Conservation (phyloP, 2,113 vertebrate species). For the Cairina moschata region DNA sequence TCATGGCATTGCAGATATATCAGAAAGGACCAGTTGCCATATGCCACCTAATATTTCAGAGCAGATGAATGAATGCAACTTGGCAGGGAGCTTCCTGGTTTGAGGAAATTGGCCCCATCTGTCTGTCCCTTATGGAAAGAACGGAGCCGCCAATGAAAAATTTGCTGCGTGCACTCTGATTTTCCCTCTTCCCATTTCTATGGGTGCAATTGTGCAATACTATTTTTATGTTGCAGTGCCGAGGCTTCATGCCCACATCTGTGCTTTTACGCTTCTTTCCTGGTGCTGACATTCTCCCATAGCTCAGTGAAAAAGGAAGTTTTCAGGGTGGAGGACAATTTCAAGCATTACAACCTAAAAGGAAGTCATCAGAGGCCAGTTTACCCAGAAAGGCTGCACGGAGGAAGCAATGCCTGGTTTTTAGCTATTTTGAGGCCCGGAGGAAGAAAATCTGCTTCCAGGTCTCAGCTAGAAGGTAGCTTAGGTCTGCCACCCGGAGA, state of each 20-base stretch:
- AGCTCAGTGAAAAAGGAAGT: neutral
- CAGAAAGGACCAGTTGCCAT: neutral
- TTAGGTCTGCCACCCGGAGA: neutral
- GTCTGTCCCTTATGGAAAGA: constrained; percentile 36
- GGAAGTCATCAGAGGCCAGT: neutral
- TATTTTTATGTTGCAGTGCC: neutral
- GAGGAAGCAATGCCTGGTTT: neutral
- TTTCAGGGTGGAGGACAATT: neutral
- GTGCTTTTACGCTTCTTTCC: neutral
- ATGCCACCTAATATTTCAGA: neutral
- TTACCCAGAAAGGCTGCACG: neutral
- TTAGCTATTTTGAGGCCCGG: neutral
- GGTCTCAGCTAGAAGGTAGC: neutral
- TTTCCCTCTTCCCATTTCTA: constrained; percentile 31
- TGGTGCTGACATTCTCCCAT: neutral
- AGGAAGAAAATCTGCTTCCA: neutral
- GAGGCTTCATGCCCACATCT: neutral
- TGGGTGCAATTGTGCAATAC: neutral
- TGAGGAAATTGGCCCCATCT: constrained; percentile 54
- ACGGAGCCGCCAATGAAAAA: constrained; percentile 25
- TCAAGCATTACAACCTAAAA: neutral
- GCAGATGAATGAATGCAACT: constrained; percentile 39
- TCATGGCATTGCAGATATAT: neutral
- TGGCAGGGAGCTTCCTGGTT: constrained; percentile 8
- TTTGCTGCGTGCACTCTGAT: neutral